Conservation (phyloP, 2,888 invertebrate species). For the Melolontha melolontha region DNA sequence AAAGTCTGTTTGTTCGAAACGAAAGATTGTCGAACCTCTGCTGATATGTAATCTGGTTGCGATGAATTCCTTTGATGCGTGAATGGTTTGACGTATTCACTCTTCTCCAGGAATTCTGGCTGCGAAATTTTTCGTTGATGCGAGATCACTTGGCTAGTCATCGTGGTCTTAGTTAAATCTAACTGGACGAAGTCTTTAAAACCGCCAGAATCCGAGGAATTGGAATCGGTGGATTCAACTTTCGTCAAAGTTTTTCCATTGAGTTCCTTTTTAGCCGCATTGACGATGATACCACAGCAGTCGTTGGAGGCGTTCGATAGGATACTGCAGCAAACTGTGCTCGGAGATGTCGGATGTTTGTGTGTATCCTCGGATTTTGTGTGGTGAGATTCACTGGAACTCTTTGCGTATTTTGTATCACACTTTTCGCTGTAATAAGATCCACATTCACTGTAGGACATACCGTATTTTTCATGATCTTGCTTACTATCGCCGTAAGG, state of each 20-base stretch:
- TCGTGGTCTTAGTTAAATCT: conserved; percentile 53
- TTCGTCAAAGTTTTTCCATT: conserved; percentile 61
- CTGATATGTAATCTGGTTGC: conserved; percentile 54
- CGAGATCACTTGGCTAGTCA: conserved; percentile 44
- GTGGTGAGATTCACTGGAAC: conserved; percentile 53
- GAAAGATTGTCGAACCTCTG: conserved; percentile 52
- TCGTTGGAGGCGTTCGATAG: conserved; percentile 64
- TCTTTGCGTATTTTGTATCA: conserved; percentile 56
- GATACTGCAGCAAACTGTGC: conserved; percentile 65
- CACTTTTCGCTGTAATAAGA: conserved; percentile 58
- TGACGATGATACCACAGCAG: conserved; percentile 64
- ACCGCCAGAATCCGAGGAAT: conserved; percentile 66
- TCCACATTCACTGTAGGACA: conserved; percentile 42
- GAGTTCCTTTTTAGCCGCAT: conserved; percentile 60
- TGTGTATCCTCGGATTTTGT: conserved; percentile 53
- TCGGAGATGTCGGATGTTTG: conserved; percentile 61
- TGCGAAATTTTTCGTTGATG: conserved; percentile 63
- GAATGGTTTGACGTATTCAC: conserved; percentile 53
- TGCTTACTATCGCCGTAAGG: conserved; percentile 33
- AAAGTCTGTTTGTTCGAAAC: conserved; percentile 55
- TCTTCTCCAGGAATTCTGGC: conserved; percentile 57
- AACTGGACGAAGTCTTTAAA: conserved; percentile 65
- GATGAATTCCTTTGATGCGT: conserved; percentile 60
- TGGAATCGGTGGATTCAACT: conserved; percentile 64
- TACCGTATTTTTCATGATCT: conserved; percentile 34